A percentile compares a stretch with the other conserved stretches of the same genome.
Conservation (phyloP, 2,113 vertebrate genomes). For the Capricornis sumatraensis region DNA sequence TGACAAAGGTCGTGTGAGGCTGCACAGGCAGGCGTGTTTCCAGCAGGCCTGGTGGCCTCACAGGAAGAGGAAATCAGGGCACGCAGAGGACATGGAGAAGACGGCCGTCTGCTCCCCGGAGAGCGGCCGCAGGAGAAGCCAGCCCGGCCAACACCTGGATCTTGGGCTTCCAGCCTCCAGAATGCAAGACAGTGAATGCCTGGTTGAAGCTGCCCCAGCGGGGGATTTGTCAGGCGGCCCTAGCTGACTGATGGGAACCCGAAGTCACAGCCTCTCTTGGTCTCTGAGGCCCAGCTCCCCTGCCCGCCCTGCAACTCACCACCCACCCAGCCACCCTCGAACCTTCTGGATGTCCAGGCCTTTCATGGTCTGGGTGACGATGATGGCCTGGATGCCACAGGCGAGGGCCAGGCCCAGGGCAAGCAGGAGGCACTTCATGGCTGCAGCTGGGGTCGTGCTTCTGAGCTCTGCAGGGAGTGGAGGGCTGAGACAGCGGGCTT, state of each 20-base stretch:
- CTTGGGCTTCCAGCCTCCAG: not conserved
- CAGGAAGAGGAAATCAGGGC: not conserved
- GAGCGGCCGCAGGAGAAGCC: not conserved
- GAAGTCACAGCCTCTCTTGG: not conserved
- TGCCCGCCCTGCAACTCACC: rapidly evolving
- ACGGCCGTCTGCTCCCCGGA: rapidly evolving
- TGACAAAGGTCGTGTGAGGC: not conserved
- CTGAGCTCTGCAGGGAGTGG: not conserved
- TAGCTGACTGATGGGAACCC: not conserved
- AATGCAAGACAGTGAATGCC: rapidly evolving
- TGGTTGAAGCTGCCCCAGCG: rapidly evolving
- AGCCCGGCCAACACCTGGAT: rapidly evolving
- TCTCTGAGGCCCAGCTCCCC: not conserved
- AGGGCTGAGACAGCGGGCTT: rapidly evolving
- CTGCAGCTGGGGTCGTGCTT: rapidly evolving
- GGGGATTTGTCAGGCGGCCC: not conserved
- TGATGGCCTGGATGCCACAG: not conserved
- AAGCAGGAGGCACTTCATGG: not conserved
- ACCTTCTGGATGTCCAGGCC: not conserved
- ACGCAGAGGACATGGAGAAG: not conserved
- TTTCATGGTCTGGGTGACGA: rapidly evolving
- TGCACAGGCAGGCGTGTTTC: rapidly evolving
- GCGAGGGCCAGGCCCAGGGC: not conserved
- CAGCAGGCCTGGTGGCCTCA: not conserved
- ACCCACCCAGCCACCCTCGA: not conserved